Evolutionary conservation across 2,113 vertebrate species (phyloP).

Genomic region (Cryptotis parvus): DNA sequence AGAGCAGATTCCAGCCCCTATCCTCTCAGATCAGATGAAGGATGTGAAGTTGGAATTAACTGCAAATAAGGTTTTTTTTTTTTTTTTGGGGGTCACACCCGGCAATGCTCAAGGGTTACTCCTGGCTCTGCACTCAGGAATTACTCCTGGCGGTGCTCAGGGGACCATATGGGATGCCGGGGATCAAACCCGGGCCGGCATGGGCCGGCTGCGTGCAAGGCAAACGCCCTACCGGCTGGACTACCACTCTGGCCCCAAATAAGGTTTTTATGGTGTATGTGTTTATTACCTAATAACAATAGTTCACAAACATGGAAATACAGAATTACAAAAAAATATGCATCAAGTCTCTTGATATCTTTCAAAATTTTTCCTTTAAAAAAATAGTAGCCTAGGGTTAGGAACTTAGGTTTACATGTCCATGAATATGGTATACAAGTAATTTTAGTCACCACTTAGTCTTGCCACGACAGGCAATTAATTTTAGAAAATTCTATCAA

Average conservation of each 20-base stretch:
- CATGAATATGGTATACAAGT: not conserved
- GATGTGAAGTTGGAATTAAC: not conserved
- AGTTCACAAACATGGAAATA: not conserved
- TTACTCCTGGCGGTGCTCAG: too few relatives aligned
- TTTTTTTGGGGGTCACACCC: too few relatives aligned
- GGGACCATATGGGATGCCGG: too few relatives aligned
- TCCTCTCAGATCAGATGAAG: not conserved
- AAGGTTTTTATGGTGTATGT: not conserved
- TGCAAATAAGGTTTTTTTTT: not conserved
- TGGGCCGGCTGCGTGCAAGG: too few relatives aligned
- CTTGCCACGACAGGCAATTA: not conserved
- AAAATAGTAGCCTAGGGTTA: not conserved
- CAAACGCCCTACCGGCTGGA: too few relatives aligned
- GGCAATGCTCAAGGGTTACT: too few relatives aligned
- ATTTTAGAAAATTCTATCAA: constrained; percentile 22
- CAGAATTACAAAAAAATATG: not conserved
- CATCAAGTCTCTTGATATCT: not conserved
- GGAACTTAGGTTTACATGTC: not conserved
- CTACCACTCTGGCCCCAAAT: too few relatives aligned
- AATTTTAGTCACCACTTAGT: constrained; percentile 15
- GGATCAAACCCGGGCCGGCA: too few relatives aligned
- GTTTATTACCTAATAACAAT: not conserved
- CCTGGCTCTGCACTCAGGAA: too few relatives aligned
- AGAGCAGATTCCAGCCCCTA: not conserved
- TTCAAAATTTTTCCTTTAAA: constrained; percentile 30